Evolutionary conservation across 1,140 invertebrate genomes (phyloP), one percentile per base, ranked within the genome.

Genomic region (Drusus annulatus): DNA sequence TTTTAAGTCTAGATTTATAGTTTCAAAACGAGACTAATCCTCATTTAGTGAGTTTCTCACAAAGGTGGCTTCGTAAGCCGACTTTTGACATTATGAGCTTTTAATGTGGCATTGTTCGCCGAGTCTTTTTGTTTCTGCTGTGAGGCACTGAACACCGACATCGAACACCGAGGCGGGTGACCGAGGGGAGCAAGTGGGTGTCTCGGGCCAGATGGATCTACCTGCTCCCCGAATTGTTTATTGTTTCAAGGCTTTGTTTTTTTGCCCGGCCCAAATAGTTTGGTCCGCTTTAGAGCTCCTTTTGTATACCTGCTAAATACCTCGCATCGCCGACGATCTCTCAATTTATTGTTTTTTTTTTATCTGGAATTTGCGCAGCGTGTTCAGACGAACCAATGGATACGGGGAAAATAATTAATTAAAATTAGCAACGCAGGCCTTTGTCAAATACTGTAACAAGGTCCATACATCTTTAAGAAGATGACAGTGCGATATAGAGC

Each of bases 271-370:
- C 65, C 51, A 17, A 58, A 79, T 79, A 73, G 77, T 21, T 78
- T 50, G 62, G 76, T 79, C 68, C 62, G 60, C 28, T 51, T 63
- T 19, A 31, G 76, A 65, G 23, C 8, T 58, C 68, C 52, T 58
- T 69, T 73, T 79, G 50, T 63, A 63, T 78, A 79, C 77, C 77
- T 79, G 77, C 77, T 79, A 79, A 79, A 79, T 79, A 79, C 77
- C 13, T 62, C 45, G 51, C 51, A 60, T 71, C 77, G 68, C 36
- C 65, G 62, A 45, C 63, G 62, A 79, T 79, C 77, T 69, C 62
- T 71, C 77, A 79, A 79, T 79, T 79, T 79, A 73, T 79, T 63
- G 65, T 31, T 79, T 28, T 21, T 68, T 78, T 79, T 71, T 65
- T 71, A 76, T 21, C 62, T 25, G 60, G 51, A 52, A 60, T 75